These are phyloP conservation scores for Netelia inedita DNA, from an alignment of 2,888 invertebrate species.

Conservation along the genomic window DNA sequence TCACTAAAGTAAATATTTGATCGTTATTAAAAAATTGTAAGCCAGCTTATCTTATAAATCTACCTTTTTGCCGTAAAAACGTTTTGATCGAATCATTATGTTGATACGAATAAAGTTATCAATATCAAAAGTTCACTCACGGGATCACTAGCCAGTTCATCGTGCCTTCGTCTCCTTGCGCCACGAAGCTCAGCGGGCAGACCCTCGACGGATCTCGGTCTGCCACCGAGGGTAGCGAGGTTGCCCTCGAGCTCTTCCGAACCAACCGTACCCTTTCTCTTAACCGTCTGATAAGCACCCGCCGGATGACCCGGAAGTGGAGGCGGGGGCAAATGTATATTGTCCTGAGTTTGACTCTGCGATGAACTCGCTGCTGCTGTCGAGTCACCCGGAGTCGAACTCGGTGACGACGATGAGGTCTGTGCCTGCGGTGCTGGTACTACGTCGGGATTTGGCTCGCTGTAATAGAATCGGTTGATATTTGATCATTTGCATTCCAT, in stretches of 20 bases:
- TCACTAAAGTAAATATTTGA: too few species aligned
- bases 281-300: constrained; percentile 93
- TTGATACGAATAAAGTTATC: background rate
- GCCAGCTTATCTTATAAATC: too few species aligned
- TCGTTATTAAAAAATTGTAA: too few species aligned
- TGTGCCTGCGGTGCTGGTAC: constrained; percentile 94
- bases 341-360: constrained; percentile 86
- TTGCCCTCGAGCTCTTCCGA: constrained; percentile 91
- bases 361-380: constrained; percentile 87
- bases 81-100: background rate
- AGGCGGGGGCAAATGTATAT: constrained; percentile 91
- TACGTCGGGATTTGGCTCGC: constrained; percentile 92
- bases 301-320: constrained; percentile 94
- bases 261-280: constrained; percentile 89
- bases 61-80: background rate
- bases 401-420: constrained; percentile 89
- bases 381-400: constrained; percentile 88
- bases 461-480: constrained; percentile 78
- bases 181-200: constrained; percentile 92
- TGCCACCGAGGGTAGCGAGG: constrained; percentile 92
- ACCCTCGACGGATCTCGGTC: constrained; percentile 95
- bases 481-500: background rate
- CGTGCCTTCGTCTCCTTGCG: constrained; percentile 89
- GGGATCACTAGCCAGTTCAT: constrained; percentile 82
- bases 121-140: constrained; percentile 73